Base-by-base conservation (phyloP, 1,140 invertebrate species). In the Halyomorpha halys region DNA sequence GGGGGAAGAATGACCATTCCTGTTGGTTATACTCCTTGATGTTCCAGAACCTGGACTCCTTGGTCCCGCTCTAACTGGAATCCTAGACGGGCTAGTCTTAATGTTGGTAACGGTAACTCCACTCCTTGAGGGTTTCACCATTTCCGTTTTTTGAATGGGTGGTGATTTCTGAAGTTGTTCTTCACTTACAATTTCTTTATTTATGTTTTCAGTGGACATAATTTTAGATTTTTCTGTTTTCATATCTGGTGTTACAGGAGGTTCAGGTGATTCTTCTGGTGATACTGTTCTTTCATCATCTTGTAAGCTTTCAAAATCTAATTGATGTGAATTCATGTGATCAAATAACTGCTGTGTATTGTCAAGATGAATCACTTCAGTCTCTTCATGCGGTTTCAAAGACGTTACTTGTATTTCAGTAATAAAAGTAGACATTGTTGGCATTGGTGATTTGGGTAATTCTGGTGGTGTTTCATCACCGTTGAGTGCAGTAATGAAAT, bases 381-480 rank as follows among this genome's bases (percentile, higher is more conserved):
- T 23, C n/a, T 21, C 18, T 9, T 30, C 25, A 19, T 47, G 15
- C 4, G 34, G 51, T 54, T 61, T 65, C 14, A 49, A 19, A n/a
- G 61, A 62, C 3, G 45, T 56, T 2, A 69, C 66, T 64, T 69
- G 66, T 30, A 69, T 69, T 68, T 69, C 68, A 5, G 68, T 69
- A 8, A 69, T 61, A 60, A 68, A 69, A 23, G 60, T 47, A 2
- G 59, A 61, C 19, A 68, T 34, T n/a, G 66, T 66, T 14, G 75
- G 75, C 63, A 76, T 70, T 8, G 76, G 75, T 0, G 76, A 75
- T n/a, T 67, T 75, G 0, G 77, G 74, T 6, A 77, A 63, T 8
- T 73, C 71, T 18, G 75, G 74, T 25, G 71, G 74, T 5, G 53
- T 71, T n/a, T 76, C 68, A 0, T 73, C 72, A 19, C 68, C 68